These are phyloP conservation scores for Hylyphantes graminicola DNA, from an alignment of 1,140 invertebrate species.

Conservation along the genomic window DNA sequence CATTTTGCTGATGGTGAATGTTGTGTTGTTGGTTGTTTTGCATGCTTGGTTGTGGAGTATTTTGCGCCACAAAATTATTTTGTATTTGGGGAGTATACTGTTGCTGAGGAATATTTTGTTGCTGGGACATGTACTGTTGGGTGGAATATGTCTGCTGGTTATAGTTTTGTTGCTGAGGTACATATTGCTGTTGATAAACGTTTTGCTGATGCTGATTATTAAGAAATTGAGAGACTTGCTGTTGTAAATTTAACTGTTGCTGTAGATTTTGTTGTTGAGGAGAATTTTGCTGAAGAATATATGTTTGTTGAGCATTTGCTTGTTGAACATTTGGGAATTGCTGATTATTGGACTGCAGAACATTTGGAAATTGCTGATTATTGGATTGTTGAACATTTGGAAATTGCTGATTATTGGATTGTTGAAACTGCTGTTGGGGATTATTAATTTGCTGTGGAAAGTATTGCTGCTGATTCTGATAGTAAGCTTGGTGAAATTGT, in stretches of 20 bases:
- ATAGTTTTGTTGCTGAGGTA: not conserved
- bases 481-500: too few species aligned
- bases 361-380: too few species aligned
- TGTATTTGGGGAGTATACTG: not conserved
- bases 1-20: not conserved
- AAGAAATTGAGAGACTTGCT: not conserved
- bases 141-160: not conserved
- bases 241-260: slow-evolving; percentile 6
- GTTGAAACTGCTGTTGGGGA: not conserved
- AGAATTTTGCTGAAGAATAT: slow-evolving; percentile 18
- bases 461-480: too few species aligned
- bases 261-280: slow-evolving; percentile 12
- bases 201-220: slow-evolving; percentile 1
- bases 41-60: not conserved
- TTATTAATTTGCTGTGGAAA: too few species aligned
- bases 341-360: too few species aligned
- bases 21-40: slow-evolving; percentile 3
- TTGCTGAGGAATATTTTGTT: not conserved
- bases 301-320: slow-evolving; percentile 11
- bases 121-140: not conserved
- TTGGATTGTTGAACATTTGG: not conserved
- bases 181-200: slow-evolving; percentile 1
- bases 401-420: slow-evolving; percentile 4
- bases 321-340: not conserved
- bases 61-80: not conserved